Evolutionary conservation across 2,888 invertebrate species (phyloP).

Genomic region (Drosophila lacicola): DNA sequence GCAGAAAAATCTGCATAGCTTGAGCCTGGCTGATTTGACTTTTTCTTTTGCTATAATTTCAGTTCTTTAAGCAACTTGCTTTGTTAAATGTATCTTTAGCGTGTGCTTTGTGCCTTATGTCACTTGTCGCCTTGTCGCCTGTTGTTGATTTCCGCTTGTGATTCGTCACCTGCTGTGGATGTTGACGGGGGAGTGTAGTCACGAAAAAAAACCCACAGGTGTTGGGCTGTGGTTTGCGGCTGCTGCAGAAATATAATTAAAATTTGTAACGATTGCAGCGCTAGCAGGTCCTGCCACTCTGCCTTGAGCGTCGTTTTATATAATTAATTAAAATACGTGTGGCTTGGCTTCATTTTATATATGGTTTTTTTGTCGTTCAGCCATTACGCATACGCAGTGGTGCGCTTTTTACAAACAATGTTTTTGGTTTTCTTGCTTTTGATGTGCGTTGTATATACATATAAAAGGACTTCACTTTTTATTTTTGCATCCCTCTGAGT

Average conservation of each 20-base stretch:
- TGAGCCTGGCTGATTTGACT: slow-evolving; percentile 45
- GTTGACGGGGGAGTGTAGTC: neutral
- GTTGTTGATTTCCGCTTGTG: slow-evolving; percentile 49
- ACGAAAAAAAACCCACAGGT: slow-evolving; percentile 20
- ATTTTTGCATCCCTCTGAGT: neutral
- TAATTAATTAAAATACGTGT: slow-evolving; percentile 40
- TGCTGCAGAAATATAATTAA: slow-evolving; percentile 42
- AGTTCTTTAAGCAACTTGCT: slow-evolving; percentile 23
- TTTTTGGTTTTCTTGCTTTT: neutral
- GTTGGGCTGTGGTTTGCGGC: slow-evolving; percentile 18
- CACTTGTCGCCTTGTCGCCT: slow-evolving; percentile 7
- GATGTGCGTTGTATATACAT: no score
- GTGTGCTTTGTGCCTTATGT: slow-evolving; percentile 3
- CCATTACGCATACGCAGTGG: slow-evolving; percentile 13
- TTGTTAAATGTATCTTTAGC: slow-evolving; percentile 50
- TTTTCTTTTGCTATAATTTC: slow-evolving; percentile 36
- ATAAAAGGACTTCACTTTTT: neutral
- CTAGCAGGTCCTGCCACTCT: neutral
- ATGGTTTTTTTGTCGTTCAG: neutral
- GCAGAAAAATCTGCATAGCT: slow-evolving; percentile 21
- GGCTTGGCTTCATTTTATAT: neutral
- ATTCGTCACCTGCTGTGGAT: slow-evolving; percentile 46
- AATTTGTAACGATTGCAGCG: slow-evolving; percentile 28
- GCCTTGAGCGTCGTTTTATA: slow-evolving; percentile 14
- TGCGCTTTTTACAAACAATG: neutral